Conservation (phyloP, 2,888 invertebrate species). For the Platerodrilus igneus region DNA sequence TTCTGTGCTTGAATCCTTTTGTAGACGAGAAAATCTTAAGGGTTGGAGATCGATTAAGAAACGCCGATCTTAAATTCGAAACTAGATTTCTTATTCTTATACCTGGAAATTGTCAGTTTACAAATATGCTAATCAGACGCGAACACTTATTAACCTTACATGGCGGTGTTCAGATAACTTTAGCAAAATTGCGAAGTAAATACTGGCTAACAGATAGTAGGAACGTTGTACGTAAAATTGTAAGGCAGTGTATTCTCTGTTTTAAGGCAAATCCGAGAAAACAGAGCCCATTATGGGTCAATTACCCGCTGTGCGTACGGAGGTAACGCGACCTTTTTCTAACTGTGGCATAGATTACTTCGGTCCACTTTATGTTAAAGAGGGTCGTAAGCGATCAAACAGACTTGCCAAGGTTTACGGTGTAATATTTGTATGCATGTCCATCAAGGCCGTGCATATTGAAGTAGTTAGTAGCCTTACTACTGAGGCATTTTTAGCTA, state of each 20-base stretch:
- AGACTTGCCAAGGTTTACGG: slow-evolving; percentile 28
- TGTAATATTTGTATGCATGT: slow-evolving; percentile 31
- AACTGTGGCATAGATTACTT: slow-evolving; percentile 28
- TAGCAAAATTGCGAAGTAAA: slow-evolving; percentile 24
- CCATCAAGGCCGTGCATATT: slow-evolving; percentile 34
- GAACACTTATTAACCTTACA: slow-evolving; percentile 23
- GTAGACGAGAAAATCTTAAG: slow-evolving; percentile 20
- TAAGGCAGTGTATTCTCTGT: slow-evolving; percentile 23
- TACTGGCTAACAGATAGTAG: slow-evolving; percentile 28
- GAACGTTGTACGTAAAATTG: slow-evolving; percentile 18
- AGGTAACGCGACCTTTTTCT: slow-evolving; percentile 13
- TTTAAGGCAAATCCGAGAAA: slow-evolving; percentile 14
- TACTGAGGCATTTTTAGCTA: slow-evolving; percentile 33
- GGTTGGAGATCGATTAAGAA: slow-evolving; percentile 23
- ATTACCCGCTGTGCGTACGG: slow-evolving; percentile 12
- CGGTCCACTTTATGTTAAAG: slow-evolving; percentile 26
- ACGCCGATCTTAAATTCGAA: slow-evolving; percentile 21
- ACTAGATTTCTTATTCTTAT: slow-evolving; percentile 27
- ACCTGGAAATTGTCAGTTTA: slow-evolving; percentile 19
- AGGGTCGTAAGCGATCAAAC: slow-evolving; percentile 15
- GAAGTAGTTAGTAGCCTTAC: slow-evolving; percentile 34
- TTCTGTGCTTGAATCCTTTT: slow-evolving; percentile 23
- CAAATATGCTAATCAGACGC: slow-evolving; percentile 18
- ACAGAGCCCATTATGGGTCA: slow-evolving; percentile 16
- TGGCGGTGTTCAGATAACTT: slow-evolving; percentile 20